Conservation (phyloP, 2,797 vertebrate genomes). For the Spinus pinus region DNA sequence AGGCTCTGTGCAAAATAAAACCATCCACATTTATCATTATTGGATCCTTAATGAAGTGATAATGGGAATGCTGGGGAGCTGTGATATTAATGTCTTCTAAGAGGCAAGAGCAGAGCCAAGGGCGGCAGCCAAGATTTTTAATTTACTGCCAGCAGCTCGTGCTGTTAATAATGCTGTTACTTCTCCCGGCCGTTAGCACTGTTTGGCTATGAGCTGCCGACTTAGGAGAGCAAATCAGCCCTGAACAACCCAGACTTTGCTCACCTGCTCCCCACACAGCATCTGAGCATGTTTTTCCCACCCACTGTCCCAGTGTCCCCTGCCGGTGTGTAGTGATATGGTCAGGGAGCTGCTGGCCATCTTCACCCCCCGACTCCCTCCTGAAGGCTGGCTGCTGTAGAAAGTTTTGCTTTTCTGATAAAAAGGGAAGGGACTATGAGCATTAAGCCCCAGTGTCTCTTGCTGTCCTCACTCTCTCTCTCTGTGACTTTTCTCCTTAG, state of each 20-base stretch:
- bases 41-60: constrained; percentile 72
- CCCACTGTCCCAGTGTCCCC: neutral
- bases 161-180: constrained; percentile 49
- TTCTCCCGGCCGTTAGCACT: constrained; percentile 1
- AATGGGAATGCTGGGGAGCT: constrained; percentile 70
- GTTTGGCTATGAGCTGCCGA: neutral
- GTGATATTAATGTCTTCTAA: constrained; percentile 72
- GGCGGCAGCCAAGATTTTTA: constrained; percentile 68
- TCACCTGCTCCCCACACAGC: neutral
- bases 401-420: neutral
- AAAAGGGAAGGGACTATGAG: neutral
- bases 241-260: neutral
- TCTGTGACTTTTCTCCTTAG: neutral
- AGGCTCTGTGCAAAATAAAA: constrained; percentile 56
- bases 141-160: constrained; percentile 65
- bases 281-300: neutral
- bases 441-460: neutral
- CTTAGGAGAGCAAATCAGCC: neutral
- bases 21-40: constrained; percentile 70
- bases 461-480: neutral
- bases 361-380: neutral
- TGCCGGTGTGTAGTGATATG: rapidly evolving
- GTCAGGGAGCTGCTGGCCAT: neutral
- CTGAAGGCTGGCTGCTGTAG: neutral
- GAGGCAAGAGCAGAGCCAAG: constrained; percentile 64